Evolutionary conservation across 2,113 vertebrate species (phyloP).

Genomic region (Chaetorhynchus papuensis): DNA sequence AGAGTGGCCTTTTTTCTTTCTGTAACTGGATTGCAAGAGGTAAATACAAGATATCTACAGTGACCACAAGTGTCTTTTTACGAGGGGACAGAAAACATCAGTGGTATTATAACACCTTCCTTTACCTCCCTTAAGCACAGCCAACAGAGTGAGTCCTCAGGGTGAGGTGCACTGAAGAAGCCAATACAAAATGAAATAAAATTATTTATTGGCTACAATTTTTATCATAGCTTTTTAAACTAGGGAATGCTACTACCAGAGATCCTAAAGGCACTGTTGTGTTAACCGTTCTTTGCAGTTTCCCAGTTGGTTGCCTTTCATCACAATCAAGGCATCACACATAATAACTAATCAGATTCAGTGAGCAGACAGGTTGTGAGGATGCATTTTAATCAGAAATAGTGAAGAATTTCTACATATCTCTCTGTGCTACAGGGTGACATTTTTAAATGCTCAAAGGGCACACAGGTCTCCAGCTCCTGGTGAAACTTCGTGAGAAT

Average conservation of each 20-base stretch:
- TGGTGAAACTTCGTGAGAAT: background rate
- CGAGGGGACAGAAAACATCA: background rate
- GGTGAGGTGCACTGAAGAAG: background rate
- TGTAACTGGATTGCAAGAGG: background rate
- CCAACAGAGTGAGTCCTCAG: background rate
- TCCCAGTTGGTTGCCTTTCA: conserved; percentile 23
- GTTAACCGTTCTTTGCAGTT: conserved; percentile 18
- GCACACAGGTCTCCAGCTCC: background rate
- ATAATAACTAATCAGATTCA: conserved; percentile 33
- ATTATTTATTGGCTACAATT: background rate
- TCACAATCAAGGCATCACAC: background rate
- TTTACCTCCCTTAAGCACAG: background rate
- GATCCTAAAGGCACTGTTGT: background rate
- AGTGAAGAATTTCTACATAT: background rate
- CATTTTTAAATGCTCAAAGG: conserved; percentile 47
- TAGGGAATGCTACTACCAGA: background rate
- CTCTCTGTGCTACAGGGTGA: background rate
- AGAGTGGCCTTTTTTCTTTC: background rate
- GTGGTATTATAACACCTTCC: background rate
- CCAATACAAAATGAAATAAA: background rate
- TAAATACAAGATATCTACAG: background rate
- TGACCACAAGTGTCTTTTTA: background rate
- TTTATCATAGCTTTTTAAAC: background rate
- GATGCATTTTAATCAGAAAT: conserved; percentile 24
- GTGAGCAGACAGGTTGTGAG: conserved; percentile 1